phyloP scores from a whole-genome alignment of 2,113 vertebrate species.

The Tichodroma muraria region DNA sequence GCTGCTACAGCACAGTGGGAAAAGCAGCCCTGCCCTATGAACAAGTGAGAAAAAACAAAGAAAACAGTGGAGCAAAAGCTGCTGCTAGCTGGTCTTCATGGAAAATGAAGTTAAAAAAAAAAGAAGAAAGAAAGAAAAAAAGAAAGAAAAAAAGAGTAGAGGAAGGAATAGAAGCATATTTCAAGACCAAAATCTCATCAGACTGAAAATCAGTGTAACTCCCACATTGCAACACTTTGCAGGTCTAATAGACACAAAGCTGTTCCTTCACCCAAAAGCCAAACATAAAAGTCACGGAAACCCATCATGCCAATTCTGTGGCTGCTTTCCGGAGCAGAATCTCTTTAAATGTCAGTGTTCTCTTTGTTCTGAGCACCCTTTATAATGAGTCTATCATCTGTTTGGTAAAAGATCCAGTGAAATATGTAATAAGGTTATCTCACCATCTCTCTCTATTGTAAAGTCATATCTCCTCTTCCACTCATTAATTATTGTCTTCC shows the following conservation, averaged over 20 bases:
- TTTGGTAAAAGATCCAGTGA: conserved; percentile 46
- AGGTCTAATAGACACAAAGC: background rate
- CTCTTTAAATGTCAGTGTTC: conserved; percentile 42
- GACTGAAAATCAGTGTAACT: background rate
- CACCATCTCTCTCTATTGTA: conserved; percentile 48
- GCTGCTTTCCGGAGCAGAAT: conserved; percentile 29
- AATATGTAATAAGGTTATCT: conserved; percentile 53
- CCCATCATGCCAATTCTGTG: conserved; percentile 4
- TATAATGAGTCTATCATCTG: conserved; percentile 51
- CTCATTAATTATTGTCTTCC: conserved; percentile 55
- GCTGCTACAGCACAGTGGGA: background rate
- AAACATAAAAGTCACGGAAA: conserved; percentile 26
- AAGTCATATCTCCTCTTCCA: conserved; percentile 34
- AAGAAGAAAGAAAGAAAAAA: accelerated
- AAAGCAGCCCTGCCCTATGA: background rate
- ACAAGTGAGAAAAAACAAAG: background rate
- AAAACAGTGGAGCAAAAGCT: background rate
- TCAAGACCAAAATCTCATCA: background rate
- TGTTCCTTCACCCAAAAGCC: background rate
- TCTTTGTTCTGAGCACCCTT: conserved; percentile 37
- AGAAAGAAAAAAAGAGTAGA: no score
- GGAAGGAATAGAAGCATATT: background rate
- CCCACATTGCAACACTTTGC: background rate
- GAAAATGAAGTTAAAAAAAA: background rate
- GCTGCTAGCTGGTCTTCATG: background rate